phyloP scores from a whole-genome alignment of 2,797 vertebrate genomes.

The Coreius guichenoti region DNA sequence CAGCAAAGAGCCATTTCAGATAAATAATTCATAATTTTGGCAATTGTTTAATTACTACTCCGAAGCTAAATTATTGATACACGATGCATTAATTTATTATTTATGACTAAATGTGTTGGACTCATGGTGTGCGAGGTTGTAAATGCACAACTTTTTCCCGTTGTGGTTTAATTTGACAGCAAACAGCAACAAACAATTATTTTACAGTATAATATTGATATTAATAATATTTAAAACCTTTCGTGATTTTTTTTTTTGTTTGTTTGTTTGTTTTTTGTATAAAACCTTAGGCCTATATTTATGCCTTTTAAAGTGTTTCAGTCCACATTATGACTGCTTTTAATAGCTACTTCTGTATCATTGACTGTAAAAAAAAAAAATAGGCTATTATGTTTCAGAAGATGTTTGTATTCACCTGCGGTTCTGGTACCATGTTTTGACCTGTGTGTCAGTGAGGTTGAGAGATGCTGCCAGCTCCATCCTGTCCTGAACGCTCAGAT shows the following conservation, averaged over 20 bases:
- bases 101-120: constrained; percentile 79
- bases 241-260: too few species aligned
- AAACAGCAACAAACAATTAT: neutral
- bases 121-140: constrained; percentile 59
- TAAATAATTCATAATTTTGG: constrained; percentile 87
- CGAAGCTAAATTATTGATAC: constrained; percentile 88
- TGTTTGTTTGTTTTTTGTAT: too few species aligned
- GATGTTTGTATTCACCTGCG: constrained; percentile 81
- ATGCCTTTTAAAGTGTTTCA: neutral
- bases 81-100: constrained; percentile 84
- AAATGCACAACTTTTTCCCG: neutral
- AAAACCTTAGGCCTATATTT: neutral
- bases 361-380: neutral
- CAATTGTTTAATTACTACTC: constrained; percentile 91
- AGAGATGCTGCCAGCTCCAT: constrained; percentile 98
- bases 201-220: neutral
- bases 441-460: constrained; percentile 98
- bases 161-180: constrained; percentile 17
- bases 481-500: constrained; percentile 97
- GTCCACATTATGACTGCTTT: neutral
- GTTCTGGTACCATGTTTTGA: constrained; percentile 99
- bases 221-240: neutral
- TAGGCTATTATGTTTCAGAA: neutral
- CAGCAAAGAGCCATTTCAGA: constrained; percentile 66
- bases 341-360: neutral